phyloP scores from a whole-genome alignment of 2,113 vertebrate species.

The Dasyprocta punctata region DNA sequence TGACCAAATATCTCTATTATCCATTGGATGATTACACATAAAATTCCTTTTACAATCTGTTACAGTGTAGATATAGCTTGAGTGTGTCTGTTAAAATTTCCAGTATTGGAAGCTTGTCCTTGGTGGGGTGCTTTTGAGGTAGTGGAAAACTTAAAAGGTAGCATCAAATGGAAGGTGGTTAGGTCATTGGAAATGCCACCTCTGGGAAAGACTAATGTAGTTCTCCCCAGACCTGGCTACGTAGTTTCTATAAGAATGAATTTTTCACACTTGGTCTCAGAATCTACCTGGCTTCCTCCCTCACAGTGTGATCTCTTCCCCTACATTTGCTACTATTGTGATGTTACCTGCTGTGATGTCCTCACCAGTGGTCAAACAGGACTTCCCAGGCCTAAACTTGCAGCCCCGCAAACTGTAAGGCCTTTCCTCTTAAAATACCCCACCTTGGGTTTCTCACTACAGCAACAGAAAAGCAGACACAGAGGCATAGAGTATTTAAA shows the following conservation, averaged over 20 bases:
- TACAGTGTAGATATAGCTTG: not conserved
- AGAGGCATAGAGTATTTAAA: not conserved
- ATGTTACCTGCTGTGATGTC: not conserved
- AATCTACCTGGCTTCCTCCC: not conserved
- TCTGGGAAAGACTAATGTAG: not conserved
- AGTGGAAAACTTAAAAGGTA: not conserved
- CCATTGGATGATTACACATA: not conserved
- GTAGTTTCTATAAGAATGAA: not conserved
- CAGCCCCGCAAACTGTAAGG: not conserved
- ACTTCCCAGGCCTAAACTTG: too few species aligned
- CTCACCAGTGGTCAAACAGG: not conserved
- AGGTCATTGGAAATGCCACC: not conserved
- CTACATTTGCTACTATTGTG: not conserved
- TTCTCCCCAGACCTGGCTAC: not conserved
- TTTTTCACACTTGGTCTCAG: not conserved
- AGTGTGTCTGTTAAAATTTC: not conserved
- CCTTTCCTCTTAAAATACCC: not conserved
- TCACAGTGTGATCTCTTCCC: not conserved
- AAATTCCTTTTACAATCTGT: not conserved
- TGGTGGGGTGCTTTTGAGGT: not conserved
- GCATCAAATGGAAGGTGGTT: not conserved
- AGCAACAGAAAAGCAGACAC: not conserved
- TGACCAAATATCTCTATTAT: not conserved
- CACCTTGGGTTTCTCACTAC: not conserved
- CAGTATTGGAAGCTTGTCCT: not conserved